A percentile compares a stretch with the other conserved stretches of the same genome.
Conservation (phyloP, 2,797 vertebrate species). For the Epinephelus malabaricus region DNA sequence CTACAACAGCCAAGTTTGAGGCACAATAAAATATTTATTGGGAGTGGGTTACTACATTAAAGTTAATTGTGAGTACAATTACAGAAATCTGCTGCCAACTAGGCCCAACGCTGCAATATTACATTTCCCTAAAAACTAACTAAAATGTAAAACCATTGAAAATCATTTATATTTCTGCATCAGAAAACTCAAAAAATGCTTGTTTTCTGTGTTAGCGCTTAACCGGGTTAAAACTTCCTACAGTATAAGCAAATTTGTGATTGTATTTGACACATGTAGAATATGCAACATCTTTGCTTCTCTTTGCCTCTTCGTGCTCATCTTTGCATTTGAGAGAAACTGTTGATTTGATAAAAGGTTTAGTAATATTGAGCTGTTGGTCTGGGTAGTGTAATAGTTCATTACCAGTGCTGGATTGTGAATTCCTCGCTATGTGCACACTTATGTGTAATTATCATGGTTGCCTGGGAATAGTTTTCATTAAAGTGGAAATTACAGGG, state of each 20-base stretch:
- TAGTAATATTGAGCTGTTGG: constrained; percentile 34
- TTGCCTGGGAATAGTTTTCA: constrained; percentile 77
- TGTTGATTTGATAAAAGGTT: neutral
- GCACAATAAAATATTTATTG: neutral
- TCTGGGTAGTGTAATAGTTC: constrained; percentile 25
- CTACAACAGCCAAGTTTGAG: neutral
- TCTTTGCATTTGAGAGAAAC: neutral
- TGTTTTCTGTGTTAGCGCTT: no score
- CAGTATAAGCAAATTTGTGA: neutral
- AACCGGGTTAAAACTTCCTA: neutral
- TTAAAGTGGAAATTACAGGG: constrained; percentile 71
- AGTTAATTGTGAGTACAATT: no score
- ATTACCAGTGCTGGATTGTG: constrained; percentile 37
- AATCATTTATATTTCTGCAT: no score
- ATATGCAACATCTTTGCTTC: no score
- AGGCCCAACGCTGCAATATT: no score
- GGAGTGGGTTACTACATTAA: constrained; percentile 1
- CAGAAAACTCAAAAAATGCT: no score
- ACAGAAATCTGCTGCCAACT: no score
- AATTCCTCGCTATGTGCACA: constrained; percentile 37
- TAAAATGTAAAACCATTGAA: no score
- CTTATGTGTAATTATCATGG: constrained; percentile 61
- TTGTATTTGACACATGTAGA: neutral
- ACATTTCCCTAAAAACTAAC: no score
- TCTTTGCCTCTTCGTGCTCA: neutral